These are phyloP conservation scores for Nesometra sesokonis DNA, from an alignment of 35 echinoderm and acorn worm genomes.

Conservation along the genomic window DNA sequence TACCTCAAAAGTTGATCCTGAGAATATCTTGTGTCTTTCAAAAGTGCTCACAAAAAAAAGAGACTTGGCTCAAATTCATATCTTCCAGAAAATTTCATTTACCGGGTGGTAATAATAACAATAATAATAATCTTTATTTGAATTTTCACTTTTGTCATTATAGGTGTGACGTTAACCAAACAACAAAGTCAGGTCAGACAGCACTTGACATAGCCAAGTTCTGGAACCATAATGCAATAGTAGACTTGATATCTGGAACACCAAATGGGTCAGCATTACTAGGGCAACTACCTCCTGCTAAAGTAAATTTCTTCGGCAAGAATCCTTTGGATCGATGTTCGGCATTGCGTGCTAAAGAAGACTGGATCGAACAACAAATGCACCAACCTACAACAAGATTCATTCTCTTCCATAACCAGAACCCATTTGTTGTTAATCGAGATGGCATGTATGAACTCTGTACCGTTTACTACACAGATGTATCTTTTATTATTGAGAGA, in stretches of 20 bases:
- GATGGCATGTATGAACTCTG: conserved; percentile 47
- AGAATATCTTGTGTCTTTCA: too few relatives aligned
- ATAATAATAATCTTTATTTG: too few relatives aligned
- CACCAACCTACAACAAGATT: conserved; percentile 37
- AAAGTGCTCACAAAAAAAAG: too few relatives aligned
- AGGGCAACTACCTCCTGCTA: neutral
- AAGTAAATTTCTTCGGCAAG: conserved; percentile 73
- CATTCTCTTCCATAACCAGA: conserved; percentile 47
- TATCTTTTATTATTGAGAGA: conserved; percentile 40
- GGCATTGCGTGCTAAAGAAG: conserved; percentile 30
- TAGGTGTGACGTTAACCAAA: conserved; percentile 46
- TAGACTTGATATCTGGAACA: neutral
- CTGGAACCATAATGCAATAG: conserved; percentile 48
- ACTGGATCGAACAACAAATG: conserved; percentile 49
- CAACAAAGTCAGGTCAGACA: conserved; percentile 80
- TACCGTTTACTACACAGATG: conserved; percentile 27
- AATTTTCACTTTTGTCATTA: neutral
- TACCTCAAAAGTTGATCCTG: too few relatives aligned
- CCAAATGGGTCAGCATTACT: conserved; percentile 12
- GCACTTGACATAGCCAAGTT: conserved; percentile 85
- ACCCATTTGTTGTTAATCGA: conserved; percentile 31
- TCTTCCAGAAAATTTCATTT: too few relatives aligned
- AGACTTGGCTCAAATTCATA: too few relatives aligned
- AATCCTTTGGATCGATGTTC: conserved; percentile 59
- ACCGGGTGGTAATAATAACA: too few relatives aligned